Evolutionary conservation across 2,797 vertebrate species (phyloP), one percentile per base, ranked within the genome.

Genomic region (Amazona finschi): DNA sequence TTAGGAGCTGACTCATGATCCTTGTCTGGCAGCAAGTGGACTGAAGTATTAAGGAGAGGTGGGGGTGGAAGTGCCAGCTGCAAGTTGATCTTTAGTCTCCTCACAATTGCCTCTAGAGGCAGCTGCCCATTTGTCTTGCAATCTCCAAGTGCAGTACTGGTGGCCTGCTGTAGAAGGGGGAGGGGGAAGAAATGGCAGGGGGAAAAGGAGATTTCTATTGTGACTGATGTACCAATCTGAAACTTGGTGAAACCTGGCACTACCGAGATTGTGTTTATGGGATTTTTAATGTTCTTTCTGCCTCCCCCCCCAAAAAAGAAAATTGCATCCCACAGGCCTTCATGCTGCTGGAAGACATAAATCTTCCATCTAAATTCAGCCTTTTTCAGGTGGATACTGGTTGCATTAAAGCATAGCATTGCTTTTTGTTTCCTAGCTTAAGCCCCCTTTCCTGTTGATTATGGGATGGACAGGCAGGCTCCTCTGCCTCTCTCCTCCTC

Each of bases 21-120:
- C 93, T 80, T 89, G 89, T 94, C 95, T 92, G 89, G 58, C 66
- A 75, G 77, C n/a, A 66, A 74, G 90, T 78, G 81, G 93, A 94
- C 94, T 96, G 71, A 94, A 93, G 93, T 95, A 92, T 91, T 94
- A 58, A 75, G 87, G 90, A 89, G 89, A 76, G 69, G 92, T 76
- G 75, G 75, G 86, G 80, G 89, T 93, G 66, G 92, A 79, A 80
- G 65, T 93, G 86, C 93, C 82, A 94, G 95, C 95, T 96, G 92
- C 96, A 95, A 77, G 89, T 84, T 89, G 93, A 87, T 95, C 90
- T 95, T 93, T 94, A 94, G 87, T 95, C 94, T 95, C 89, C 87
- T 94, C 92, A 96, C 93, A 97, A 92, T 96, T 96, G 89, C 86
- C 85, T 89, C 82, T 74, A 79, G 87, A 84, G 91, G 92, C 96